Percentiles rank a stretch among this genome's conserved stretches.
These are phyloP conservation scores for Mongoloraphidia duomilia DNA, from an alignment of 2,888 invertebrate genomes.

Conservation along the genomic window DNA sequence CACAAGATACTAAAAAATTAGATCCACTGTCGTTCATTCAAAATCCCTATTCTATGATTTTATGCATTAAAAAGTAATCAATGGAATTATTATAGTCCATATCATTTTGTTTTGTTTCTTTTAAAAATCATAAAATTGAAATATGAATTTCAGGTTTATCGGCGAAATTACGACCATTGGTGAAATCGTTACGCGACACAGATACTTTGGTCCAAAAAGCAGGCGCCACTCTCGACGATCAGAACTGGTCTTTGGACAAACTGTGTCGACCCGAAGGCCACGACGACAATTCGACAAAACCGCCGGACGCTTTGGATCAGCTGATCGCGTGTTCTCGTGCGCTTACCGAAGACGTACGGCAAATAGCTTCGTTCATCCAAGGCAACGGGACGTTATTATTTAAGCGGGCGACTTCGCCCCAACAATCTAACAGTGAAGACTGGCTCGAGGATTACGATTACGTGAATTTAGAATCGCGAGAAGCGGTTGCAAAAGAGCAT, in stretches of 20 bases:
- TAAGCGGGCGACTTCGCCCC: conserved; percentile 40
- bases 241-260: conserved; percentile 63
- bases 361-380: conserved; percentile 81
- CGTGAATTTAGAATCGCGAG: conserved; percentile 68
- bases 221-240: conserved; percentile 55
- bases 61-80: too few relatives aligned
- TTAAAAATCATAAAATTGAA: not conserved
- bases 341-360: conserved; percentile 76
- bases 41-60: too few relatives aligned
- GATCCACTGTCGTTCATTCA: too few relatives aligned
- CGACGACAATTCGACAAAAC: conserved; percentile 36
- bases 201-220: conserved; percentile 68
- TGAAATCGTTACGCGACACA: conserved; percentile 65
- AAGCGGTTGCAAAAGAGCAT: conserved; percentile 53
- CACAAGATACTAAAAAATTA: too few relatives aligned
- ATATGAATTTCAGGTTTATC: conserved; percentile 35
- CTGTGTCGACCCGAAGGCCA: conserved; percentile 28
- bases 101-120: conserved; percentile 8
- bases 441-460: conserved; percentile 84
- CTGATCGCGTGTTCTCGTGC: conserved; percentile 76
- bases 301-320: conserved; percentile 76
- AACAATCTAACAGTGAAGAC: conserved; percentile 34
- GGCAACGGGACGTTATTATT: conserved; percentile 68
- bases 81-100: too few relatives aligned
- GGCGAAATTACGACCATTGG: conserved; percentile 60